Conservation (phyloP, 2,888 invertebrate species). For the Trisateles emortualis region DNA sequence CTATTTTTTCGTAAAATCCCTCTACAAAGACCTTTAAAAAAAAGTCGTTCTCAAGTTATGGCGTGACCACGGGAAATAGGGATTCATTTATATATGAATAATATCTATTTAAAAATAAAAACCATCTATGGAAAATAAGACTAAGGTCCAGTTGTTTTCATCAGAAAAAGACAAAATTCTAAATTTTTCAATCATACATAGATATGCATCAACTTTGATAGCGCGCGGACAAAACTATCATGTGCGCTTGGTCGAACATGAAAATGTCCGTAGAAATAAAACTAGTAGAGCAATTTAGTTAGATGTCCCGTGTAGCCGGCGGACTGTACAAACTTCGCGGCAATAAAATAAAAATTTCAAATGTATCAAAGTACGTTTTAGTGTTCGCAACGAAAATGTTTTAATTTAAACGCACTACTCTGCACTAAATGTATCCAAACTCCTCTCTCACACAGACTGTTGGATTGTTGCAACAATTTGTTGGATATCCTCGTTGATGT, state of each 20-base stretch:
- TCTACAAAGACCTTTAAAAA: too few species aligned
- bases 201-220: neutral
- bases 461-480: slow-evolving; percentile 37
- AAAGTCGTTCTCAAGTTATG: too few species aligned
- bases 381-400: slow-evolving; percentile 45
- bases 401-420: slow-evolving; percentile 43
- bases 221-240: neutral
- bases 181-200: neutral
- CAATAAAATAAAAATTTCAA: slow-evolving; percentile 49
- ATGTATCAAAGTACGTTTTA: slow-evolving; percentile 43
- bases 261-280: slow-evolving; percentile 21
- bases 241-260: neutral
- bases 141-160: too few species aligned
- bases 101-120: too few species aligned
- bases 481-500: slow-evolving; percentile 42
- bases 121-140: too few species aligned
- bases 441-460: slow-evolving; percentile 35
- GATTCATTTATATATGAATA: too few species aligned
- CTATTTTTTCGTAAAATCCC: too few species aligned
- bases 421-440: slow-evolving; percentile 44
- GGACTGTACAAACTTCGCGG: slow-evolving; percentile 1
- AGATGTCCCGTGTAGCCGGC: slow-evolving; percentile 22
- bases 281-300: slow-evolving; percentile 36
- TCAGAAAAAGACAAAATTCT: too few species aligned
- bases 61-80: too few species aligned